These are phyloP conservation scores for Tauraco erythrolophus DNA, from an alignment of 2,113 vertebrate genomes.

Conservation along the genomic window DNA sequence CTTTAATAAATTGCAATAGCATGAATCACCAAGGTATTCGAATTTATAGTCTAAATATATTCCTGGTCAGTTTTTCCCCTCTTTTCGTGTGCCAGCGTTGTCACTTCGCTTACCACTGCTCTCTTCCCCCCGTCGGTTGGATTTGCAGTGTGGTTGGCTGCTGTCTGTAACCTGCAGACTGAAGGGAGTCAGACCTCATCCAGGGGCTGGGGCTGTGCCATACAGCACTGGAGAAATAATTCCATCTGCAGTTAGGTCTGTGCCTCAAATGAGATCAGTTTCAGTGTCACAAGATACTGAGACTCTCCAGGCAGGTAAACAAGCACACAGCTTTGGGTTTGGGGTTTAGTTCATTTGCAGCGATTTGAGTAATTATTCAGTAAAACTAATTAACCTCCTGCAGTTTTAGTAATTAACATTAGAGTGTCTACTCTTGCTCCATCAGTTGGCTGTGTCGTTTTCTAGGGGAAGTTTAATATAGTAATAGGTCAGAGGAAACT, in stretches of 20 bases:
- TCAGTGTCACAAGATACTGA: background rate
- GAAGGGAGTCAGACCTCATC: background rate
- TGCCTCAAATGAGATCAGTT: background rate
- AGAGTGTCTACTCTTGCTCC: background rate
- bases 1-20: background rate
- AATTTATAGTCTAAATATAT: background rate
- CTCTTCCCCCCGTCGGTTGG: background rate
- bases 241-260: background rate
- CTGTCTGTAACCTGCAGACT: background rate
- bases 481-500: background rate
- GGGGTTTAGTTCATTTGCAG: background rate
- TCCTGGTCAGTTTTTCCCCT: background rate
- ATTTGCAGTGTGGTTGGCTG: background rate
- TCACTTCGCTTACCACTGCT: background rate
- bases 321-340: background rate
- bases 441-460: background rate
- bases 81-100: background rate
- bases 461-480: background rate
- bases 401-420: background rate
- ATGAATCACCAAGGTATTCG: slow-evolving; percentile 14
- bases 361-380: background rate
- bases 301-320: background rate
- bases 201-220: background rate
- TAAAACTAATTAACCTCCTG: slow-evolving; percentile 39
- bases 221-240: background rate